Base-by-base conservation (phyloP, 2,888 invertebrate genomes). In the Caradrina kadenii region DNA sequence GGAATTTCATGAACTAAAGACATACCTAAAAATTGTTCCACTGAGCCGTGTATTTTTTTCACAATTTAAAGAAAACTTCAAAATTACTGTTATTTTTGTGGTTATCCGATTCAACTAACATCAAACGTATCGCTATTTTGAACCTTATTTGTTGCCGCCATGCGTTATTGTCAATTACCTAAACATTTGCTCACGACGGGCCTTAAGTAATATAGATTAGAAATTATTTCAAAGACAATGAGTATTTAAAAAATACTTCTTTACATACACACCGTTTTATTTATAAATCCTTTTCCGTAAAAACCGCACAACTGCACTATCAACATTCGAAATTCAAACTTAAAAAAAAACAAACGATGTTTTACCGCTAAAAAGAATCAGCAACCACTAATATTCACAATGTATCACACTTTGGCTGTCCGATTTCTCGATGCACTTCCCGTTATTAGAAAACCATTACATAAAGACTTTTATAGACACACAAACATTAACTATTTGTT, bases 361-460 rank as follows among this genome's bases (percentile, higher is more conserved):
- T 10, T 35, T 42, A 61, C 49, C 61, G 19, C 53, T n/a, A 13
- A 58, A 63, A 39, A 58, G 35, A 59, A 53, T 26, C 54, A 11
- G 10, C 5, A 53, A 19, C 11, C 56, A 52, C 58, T 58, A 13
- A 31, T 61, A 39, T 35, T 59, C 48, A 59, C 53, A 11, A 52
- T 21, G 56, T 39, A 62, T 15, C 42, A 55, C 81, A 69, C 63
- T 72, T 66, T 49, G 48, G 11, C n/a, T 2, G 60, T 55, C 53
- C 52, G 65, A 66, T 75, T 82, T 79, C 72, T 61, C 76, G 76
- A 76, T 61, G n/a, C 19, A 62, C 69, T 76, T 71, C 76, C 58
- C 74, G 49, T 73, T 64, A 71, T 74, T 75, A 79, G 66, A 81
- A 83, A 74, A 72, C 56, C 59, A 63, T 2, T 50, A 45, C 19